A percentile compares a stretch with the other conserved stretches of the same genome.
Conservation (phyloP, 2,797 vertebrate species). For the Helarctos malayanus region DNA sequence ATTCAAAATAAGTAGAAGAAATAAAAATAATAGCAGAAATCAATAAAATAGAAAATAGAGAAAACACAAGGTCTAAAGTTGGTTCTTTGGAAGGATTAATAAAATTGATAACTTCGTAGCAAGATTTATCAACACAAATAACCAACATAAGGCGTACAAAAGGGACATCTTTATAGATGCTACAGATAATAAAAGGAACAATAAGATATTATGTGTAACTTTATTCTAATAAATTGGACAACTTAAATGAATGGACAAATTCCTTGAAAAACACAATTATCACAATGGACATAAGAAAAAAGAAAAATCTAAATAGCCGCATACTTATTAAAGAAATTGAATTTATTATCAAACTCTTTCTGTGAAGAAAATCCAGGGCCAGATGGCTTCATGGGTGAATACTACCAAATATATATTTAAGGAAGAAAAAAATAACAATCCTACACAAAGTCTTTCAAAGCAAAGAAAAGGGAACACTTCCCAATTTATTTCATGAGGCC, state of each 20-base stretch:
- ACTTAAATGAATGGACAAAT: not conserved
- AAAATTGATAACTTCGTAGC: not conserved
- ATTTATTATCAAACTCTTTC: constrained; percentile 27
- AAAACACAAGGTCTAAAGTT: not conserved
- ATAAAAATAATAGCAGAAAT: not conserved
- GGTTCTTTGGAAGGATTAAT: constrained; percentile 10
- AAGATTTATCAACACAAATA: constrained; percentile 28
- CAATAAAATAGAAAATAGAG: not conserved
- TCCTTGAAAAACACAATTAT: constrained; percentile 22
- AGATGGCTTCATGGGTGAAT: not conserved
- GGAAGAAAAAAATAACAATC: constrained; percentile 19
- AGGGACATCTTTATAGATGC: not conserved
- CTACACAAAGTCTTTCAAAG: constrained; percentile 41
- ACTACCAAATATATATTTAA: constrained; percentile 27
- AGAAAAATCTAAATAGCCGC: not conserved
- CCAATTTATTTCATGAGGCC: not conserved
- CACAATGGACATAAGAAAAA: constrained; percentile 23
- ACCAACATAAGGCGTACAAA: not conserved
- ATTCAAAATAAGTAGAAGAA: not conserved
- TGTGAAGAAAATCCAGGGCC: not conserved
- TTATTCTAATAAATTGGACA: not conserved
- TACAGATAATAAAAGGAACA: not conserved
- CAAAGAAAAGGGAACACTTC: not conserved
- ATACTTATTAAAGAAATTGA: not conserved
- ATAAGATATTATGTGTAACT: not conserved